A percentile compares a stretch with the other conserved stretches of the same genome.
These are phyloP conservation scores for Piaya cayana DNA, from an alignment of 2,113 vertebrate genomes.

Conservation along the genomic window DNA sequence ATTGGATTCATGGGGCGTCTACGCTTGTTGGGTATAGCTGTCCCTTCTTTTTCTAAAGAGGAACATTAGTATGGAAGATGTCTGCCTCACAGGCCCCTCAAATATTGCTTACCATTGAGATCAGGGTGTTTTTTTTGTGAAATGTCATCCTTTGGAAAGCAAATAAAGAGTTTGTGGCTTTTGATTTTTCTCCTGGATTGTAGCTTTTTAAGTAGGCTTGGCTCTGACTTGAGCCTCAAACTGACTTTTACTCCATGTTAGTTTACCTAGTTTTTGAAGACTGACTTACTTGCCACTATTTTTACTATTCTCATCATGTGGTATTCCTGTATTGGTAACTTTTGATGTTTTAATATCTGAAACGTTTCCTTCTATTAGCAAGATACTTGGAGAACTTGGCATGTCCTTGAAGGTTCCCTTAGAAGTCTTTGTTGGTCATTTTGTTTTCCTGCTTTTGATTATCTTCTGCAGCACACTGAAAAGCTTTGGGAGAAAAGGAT, in stretches of 20 bases:
- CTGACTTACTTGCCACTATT: neutral
- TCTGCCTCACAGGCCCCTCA: neutral
- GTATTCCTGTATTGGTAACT: neutral
- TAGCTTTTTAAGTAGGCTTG: neutral
- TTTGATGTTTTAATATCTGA: neutral
- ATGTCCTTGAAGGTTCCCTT: neutral
- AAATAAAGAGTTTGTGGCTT: neutral
- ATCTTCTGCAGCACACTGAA: neutral
- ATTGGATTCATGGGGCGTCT: neutral
- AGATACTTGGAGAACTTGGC: neutral
- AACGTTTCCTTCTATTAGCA: neutral
- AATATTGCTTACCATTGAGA: neutral
- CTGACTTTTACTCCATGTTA: neutral
- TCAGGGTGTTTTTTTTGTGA: neutral
- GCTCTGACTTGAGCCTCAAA: neutral
- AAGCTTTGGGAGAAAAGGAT: neutral
- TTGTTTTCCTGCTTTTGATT: neutral
- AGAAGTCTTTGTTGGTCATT: neutral
- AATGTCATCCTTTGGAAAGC: neutral
- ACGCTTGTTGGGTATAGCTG: neutral
- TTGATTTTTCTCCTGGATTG: neutral
- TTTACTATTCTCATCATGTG: neutral
- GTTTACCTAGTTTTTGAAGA: neutral
- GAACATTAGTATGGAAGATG: neutral
- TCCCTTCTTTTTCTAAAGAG: neutral